Evolutionary conservation across 2,113 vertebrate species (phyloP).

Genomic region (Antidorcas marsupialis): DNA sequence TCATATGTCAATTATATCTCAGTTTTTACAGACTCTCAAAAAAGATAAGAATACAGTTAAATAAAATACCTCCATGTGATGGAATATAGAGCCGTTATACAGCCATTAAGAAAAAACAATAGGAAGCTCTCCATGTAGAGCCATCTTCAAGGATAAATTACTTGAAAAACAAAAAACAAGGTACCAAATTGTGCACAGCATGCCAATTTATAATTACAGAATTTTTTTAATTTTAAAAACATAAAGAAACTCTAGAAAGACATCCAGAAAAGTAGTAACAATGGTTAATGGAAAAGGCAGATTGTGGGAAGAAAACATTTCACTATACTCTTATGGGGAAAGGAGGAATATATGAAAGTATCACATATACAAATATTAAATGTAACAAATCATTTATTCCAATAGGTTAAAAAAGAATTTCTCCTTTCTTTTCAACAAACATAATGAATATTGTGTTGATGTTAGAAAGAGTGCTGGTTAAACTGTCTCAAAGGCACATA

Average conservation of each 20-base stretch:
- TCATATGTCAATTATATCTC: background rate
- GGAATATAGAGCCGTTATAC: background rate
- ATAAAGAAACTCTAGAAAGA: conserved; percentile 4
- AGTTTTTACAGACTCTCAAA: background rate
- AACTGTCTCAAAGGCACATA: background rate
- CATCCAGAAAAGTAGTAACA: background rate
- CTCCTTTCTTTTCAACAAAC: background rate
- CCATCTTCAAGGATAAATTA: background rate
- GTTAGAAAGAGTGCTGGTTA: background rate
- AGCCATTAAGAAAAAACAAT: background rate
- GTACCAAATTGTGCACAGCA: background rate
- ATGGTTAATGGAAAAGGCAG: background rate
- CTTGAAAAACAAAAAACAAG: background rate
- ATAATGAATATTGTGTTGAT: background rate
- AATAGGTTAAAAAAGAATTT: background rate
- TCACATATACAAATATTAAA: background rate
- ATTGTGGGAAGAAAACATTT: background rate
- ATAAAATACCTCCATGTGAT: background rate
- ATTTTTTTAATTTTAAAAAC: background rate
- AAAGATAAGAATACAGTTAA: background rate
- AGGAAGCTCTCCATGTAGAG: background rate
- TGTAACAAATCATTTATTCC: background rate
- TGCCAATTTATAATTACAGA: background rate
- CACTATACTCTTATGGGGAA: background rate
- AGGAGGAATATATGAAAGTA: background rate